Conservation (phyloP, 2,888 invertebrate species). For the Drosophila trichaetosa region DNA sequence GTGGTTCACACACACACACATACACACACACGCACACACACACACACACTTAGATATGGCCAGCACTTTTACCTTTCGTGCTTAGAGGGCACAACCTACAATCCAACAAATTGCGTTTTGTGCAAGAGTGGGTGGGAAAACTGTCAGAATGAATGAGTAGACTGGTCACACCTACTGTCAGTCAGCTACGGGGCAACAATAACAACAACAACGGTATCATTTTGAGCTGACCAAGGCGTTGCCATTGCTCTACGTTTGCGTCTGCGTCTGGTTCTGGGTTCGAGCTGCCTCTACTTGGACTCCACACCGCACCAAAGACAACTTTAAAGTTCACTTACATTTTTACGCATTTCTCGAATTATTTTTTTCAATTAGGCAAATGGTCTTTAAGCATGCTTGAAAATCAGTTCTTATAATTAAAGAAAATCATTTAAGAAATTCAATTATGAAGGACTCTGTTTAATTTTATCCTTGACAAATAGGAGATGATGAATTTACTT, state of each 20-base stretch:
- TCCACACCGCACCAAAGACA: constrained; percentile 25
- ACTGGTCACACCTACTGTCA: constrained; percentile 84
- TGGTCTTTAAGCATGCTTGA: constrained; percentile 23
- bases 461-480: not conserved
- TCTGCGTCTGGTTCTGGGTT: constrained; percentile 9
- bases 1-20: constrained; percentile 55
- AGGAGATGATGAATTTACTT: not conserved
- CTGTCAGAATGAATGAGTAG: constrained; percentile 84
- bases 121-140: constrained; percentile 82
- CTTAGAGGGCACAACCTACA: constrained; percentile 82
- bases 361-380: constrained; percentile 67
- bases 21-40: constrained; percentile 18
- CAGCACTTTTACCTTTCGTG: constrained; percentile 78
- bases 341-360: constrained; percentile 33
- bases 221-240: constrained; percentile 71
- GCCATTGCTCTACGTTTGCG: constrained; percentile 47
- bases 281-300: constrained; percentile 13
- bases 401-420: constrained; percentile 26
- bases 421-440: constrained; percentile 4
- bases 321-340: constrained; percentile 57
- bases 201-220: constrained; percentile 52
- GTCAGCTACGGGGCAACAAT: constrained; percentile 69
- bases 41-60: constrained; percentile 37
- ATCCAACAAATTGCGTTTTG: constrained; percentile 82
- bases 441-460: not conserved